Evolutionary conservation across 92 coral and sea anemone genomes (phyloP).

Genomic region (Epizoanthus illoricatus): DNA sequence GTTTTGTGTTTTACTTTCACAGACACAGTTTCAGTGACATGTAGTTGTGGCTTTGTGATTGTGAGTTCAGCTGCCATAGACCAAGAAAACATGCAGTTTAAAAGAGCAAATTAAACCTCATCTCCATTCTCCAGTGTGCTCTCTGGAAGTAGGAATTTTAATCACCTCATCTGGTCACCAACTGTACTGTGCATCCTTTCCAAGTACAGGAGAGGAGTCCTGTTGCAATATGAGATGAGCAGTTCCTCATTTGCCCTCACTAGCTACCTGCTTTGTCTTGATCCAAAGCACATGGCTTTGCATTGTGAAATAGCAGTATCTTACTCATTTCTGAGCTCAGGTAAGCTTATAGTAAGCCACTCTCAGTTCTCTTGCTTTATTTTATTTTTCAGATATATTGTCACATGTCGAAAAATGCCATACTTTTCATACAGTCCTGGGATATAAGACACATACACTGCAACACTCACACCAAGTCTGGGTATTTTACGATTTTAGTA

Average conservation of each 20-base stretch:
- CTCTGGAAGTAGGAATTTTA: background rate
- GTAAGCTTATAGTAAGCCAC: too few species aligned
- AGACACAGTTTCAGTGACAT: too few species aligned
- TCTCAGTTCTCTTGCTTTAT: too few species aligned
- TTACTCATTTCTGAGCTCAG: background rate
- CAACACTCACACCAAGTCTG: too few species aligned
- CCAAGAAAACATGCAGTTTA: background rate
- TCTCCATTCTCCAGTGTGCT: background rate
- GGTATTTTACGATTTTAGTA: too few species aligned
- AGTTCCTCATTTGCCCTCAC: background rate
- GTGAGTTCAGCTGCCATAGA: too few species aligned
- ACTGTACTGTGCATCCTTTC: background rate
- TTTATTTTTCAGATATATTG: too few species aligned
- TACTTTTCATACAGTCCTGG: too few species aligned
- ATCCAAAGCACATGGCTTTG: conserved; percentile 7
- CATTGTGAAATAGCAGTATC: background rate
- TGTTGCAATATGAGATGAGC: background rate
- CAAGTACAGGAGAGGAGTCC: background rate
- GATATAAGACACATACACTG: too few species aligned
- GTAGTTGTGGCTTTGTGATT: too few species aligned
- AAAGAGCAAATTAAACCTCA: background rate
- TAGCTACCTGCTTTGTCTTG: background rate
- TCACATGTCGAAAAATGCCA: too few species aligned
- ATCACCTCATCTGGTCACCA: background rate
- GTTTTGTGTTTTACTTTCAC: too few species aligned